These are phyloP conservation scores for Tenualosa thibaudeaui DNA, from an alignment of 2,797 vertebrate species.

Conservation along the genomic window DNA sequence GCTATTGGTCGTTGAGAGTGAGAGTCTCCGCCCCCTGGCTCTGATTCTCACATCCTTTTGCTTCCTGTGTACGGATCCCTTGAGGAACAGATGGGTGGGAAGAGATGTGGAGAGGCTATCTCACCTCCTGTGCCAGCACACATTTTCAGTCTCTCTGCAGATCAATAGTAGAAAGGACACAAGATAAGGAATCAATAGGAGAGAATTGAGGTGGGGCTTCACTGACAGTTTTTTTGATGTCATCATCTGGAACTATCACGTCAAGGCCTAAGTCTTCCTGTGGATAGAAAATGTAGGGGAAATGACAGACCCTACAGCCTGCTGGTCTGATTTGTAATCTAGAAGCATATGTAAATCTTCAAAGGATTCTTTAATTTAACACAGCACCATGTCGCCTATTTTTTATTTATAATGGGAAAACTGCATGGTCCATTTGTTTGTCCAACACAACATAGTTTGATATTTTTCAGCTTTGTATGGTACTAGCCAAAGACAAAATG, in stretches of 20 bases:
- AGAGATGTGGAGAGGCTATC: neutral
- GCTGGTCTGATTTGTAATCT: neutral
- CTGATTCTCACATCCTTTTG: neutral
- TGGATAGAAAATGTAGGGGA: neutral
- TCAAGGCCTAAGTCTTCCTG: neutral
- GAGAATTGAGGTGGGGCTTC: neutral
- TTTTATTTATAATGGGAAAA: neutral
- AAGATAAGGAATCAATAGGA: constrained; percentile 11
- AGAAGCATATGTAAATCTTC: neutral
- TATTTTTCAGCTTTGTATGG: neutral
- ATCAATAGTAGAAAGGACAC: constrained; percentile 18
- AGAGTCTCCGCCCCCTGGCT: neutral
- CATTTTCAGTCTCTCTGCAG: neutral
- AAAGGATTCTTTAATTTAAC: neutral
- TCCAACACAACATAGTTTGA: neutral
- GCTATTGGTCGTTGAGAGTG: neutral
- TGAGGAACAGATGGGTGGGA: neutral
- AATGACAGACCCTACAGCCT: neutral
- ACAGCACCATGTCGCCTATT: neutral
- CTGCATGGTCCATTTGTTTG: neutral
- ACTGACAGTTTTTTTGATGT: neutral
- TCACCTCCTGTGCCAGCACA: neutral
- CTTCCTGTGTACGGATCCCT: neutral
- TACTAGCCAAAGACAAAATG: neutral
- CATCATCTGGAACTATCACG: neutral